A percentile compares a stretch with the other conserved stretches of the same genome.
Conservation (phyloP, 2,113 vertebrate genomes). For the Burhinus bistriatus region DNA sequence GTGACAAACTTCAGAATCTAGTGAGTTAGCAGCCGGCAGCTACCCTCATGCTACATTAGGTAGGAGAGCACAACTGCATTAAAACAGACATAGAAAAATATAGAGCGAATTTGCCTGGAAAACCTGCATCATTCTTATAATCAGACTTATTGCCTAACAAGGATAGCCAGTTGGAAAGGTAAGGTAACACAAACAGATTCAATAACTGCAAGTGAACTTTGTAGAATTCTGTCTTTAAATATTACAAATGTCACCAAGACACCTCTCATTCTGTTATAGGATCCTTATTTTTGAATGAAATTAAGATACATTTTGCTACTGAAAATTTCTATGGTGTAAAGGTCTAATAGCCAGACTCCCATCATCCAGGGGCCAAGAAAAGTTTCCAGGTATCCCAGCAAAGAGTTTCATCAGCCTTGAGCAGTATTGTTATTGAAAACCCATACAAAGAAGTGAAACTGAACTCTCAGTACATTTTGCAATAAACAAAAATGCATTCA, state of each 20-base stretch:
- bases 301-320: neutral
- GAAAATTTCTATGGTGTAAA: neutral
- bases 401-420: neutral
- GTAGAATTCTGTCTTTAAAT: neutral
- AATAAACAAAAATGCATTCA: neutral
- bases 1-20: neutral
- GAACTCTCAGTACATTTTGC: neutral
- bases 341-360: neutral
- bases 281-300: neutral
- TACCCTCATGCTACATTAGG: neutral
- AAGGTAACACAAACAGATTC: neutral
- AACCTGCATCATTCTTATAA: neutral
- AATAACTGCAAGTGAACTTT: neutral
- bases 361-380: neutral
- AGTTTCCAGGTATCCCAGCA: neutral
- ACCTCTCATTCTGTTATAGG: neutral
- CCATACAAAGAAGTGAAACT: neutral
- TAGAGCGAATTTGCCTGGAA: neutral
- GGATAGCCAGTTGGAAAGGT: neutral
- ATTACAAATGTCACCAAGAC: neutral
- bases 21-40: neutral
- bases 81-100: conserved; percentile 8
- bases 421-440: neutral
- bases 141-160: neutral
- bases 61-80: neutral